Evolutionary conservation across 2,797 vertebrate genomes (phyloP).

Genomic region (Halcyon badia): DNA sequence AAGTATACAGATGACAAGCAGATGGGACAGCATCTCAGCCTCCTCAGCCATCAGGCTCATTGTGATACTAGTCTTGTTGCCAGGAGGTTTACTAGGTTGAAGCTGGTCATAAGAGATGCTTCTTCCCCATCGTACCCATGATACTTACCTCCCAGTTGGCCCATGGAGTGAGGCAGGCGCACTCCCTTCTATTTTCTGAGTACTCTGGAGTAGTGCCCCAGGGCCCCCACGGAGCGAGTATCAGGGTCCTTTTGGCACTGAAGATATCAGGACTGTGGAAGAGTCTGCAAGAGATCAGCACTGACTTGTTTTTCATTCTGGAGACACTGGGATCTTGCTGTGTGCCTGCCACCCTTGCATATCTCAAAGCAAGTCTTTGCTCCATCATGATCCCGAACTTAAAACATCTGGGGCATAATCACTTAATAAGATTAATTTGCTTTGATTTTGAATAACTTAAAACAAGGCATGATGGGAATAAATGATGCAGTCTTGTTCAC

Average conservation of each 20-base stretch:
- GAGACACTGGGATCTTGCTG: background rate
- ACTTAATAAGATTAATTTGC: background rate
- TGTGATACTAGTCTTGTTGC: background rate
- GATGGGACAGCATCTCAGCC: background rate
- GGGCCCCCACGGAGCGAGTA: background rate
- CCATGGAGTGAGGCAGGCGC: background rate
- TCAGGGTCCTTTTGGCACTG: background rate
- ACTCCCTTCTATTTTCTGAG: background rate
- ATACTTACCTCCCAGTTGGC: background rate
- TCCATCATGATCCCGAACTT: background rate
- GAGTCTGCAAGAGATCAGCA: background rate
- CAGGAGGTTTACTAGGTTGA: background rate
- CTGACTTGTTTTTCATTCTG: background rate
- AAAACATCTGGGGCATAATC: background rate
- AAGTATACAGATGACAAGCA: background rate
- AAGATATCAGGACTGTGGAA: background rate
- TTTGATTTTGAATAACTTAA: background rate
- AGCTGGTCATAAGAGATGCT: background rate
- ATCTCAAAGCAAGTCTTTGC: background rate
- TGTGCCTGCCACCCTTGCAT: background rate
- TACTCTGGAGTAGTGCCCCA: background rate
- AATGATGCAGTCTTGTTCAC: background rate
- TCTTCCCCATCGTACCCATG: accelerated
- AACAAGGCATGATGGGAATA: background rate
- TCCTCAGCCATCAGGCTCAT: background rate